phyloP scores from a whole-genome alignment of 2,797 vertebrate species.

The Novumbra hubbsi region DNA sequence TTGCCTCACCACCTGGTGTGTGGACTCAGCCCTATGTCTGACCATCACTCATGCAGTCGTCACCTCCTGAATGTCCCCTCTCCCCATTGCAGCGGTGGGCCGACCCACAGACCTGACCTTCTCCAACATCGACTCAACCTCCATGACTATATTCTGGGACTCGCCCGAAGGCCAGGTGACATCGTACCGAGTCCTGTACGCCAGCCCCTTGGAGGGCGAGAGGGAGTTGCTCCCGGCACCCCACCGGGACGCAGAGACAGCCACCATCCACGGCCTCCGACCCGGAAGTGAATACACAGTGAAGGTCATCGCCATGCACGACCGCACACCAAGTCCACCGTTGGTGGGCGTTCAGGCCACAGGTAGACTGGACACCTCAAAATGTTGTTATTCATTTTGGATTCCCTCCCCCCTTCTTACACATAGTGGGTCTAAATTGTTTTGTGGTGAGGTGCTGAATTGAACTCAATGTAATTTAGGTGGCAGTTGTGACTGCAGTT shows the following conservation, averaged over 20 bases:
- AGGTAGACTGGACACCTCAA: slow-evolving; percentile 71
- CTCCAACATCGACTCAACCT: slow-evolving; percentile 91
- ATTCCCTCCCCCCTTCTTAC: not conserved
- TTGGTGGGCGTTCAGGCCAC: slow-evolving; percentile 90
- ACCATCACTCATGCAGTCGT: too few species aligned
- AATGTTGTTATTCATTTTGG: too few species aligned
- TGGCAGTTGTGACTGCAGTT: too few species aligned
- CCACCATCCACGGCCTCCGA: slow-evolving; percentile 86
- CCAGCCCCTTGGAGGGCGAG: slow-evolving; percentile 92
- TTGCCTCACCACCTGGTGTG: too few species aligned
- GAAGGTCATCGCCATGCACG: slow-evolving; percentile 93
- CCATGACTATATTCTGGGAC: slow-evolving; percentile 94
- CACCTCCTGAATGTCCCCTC: too few species aligned
- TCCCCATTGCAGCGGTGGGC: slow-evolving; percentile 80
- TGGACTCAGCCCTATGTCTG: too few species aligned
- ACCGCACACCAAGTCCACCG: slow-evolving; percentile 87
- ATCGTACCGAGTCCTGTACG: slow-evolving; percentile 89
- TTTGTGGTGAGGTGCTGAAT: too few species aligned
- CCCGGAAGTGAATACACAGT: slow-evolving; percentile 97
- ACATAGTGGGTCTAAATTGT: not conserved
- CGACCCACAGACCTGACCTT: slow-evolving; percentile 93
- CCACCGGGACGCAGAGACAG: slow-evolving; percentile 84
- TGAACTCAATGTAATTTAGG: too few species aligned
- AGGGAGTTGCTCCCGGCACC: slow-evolving; percentile 88
- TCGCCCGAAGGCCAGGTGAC: slow-evolving; percentile 93